Percentiles rank a stretch among this genome's conserved stretches.
phyloP scores from a whole-genome alignment of 2,888 invertebrate genomes.

The Hypomecis punctinalis region DNA sequence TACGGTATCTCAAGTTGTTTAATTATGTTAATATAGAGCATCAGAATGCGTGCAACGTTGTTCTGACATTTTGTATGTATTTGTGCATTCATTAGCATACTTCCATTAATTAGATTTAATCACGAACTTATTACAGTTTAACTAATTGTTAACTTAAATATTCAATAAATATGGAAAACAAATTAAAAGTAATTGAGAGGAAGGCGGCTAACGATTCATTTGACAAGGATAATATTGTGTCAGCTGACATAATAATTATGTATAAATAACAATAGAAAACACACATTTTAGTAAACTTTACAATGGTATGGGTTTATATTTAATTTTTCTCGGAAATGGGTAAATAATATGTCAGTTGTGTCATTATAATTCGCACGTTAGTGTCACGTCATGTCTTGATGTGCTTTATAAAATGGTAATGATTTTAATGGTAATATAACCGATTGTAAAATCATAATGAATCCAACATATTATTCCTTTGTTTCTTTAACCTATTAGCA shows the following conservation, averaged over 20 bases:
- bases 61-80: constrained; percentile 38
- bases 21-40: constrained; percentile 39
- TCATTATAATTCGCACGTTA: too few relatives aligned
- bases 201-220: neutral
- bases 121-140: constrained; percentile 11
- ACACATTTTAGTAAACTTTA: too few relatives aligned
- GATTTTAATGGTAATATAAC: too few relatives aligned
- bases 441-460: too few relatives aligned
- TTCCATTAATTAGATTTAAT: constrained; percentile 34
- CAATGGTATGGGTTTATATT: too few relatives aligned
- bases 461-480: too few relatives aligned
- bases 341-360: too few relatives aligned
- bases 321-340: too few relatives aligned
- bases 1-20: constrained; percentile 36
- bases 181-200: constrained; percentile 1
- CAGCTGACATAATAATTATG: neutral
- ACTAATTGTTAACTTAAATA: constrained; percentile 4
- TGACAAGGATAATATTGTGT: neutral
- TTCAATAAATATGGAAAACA: neutral
- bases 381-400: too few relatives aligned
- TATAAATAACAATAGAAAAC: too few relatives aligned
- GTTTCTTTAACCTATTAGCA: too few relatives aligned
- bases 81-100: constrained; percentile 28
- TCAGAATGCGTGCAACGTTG: constrained; percentile 35
- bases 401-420: too few relatives aligned